Percentiles rank a stretch among this genome's conserved stretches.
These are phyloP conservation scores for Megalops cyprinoides DNA, from an alignment of 2,797 vertebrate genomes.

Conservation along the genomic window DNA sequence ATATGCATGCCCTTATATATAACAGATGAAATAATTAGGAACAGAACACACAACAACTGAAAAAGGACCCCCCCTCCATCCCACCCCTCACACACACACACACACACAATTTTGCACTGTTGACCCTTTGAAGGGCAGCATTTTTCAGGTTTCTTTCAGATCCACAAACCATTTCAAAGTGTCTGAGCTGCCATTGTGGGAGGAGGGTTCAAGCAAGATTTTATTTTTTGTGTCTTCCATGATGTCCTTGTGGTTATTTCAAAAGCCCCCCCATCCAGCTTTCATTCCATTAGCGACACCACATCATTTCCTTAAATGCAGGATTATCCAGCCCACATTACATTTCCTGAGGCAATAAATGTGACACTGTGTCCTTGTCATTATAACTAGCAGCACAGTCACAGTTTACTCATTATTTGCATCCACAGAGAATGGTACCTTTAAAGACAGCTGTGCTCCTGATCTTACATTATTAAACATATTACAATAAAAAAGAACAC, in stretches of 20 bases:
- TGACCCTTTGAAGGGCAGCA: not conserved
- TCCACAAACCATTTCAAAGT: not conserved
- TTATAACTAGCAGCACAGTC: not conserved
- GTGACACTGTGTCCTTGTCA: conserved; percentile 9
- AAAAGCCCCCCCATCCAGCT: not conserved
- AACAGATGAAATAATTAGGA: not conserved
- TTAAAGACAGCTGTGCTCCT: not conserved
- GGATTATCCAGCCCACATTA: not conserved
- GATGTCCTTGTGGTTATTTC: no score
- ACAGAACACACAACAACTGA: not conserved
- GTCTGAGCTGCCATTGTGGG: not conserved
- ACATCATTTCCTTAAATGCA: conserved; percentile 6
- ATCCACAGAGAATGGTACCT: not conserved
- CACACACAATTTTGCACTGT: no score
- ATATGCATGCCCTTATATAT: no score
- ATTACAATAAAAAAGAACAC: conserved; percentile 7
- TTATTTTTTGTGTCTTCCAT: not conserved
- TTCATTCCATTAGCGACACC: not conserved
- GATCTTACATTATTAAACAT: conserved; percentile 1
- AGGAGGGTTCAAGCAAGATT: not conserved
- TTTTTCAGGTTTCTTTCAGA: not conserved
- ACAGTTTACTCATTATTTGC: not conserved
- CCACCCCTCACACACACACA: no score
- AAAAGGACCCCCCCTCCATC: no score
- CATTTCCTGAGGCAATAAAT: not conserved